phyloP scores from a whole-genome alignment of 2,888 invertebrate genomes.

The Onthophagus sagittarius region DNA sequence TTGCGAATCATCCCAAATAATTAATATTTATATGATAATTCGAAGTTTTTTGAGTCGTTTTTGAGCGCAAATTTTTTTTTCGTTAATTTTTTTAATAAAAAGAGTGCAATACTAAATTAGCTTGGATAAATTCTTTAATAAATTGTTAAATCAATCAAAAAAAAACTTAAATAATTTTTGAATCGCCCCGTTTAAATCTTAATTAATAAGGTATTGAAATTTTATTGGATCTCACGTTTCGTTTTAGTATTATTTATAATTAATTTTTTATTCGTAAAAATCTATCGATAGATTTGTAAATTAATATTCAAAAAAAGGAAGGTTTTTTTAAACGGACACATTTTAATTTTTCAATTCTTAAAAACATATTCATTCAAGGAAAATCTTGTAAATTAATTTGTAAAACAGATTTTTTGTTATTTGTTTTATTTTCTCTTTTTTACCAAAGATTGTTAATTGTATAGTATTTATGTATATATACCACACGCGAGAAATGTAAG shows the following conservation, averaged over 20 bases:
- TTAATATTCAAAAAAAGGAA: not conserved
- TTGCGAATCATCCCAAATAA: no score
- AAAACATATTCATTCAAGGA: not conserved
- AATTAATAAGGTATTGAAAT: conserved; percentile 9
- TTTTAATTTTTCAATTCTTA: conserved; percentile 1
- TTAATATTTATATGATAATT: not conserved
- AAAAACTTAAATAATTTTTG: not conserved
- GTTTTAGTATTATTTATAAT: conserved; percentile 6
- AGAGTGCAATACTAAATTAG: not conserved
- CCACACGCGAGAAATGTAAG: conserved; percentile 19
- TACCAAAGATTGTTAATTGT: conserved; percentile 49
- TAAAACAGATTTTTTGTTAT: conserved; percentile 26
- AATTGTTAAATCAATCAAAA: no score
- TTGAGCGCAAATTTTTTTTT: no score
- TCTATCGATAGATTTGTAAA: not conserved
- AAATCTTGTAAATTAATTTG: conserved; percentile 17
- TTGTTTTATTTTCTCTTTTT: conserved; percentile 33
- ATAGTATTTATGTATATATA: conserved; percentile 46
- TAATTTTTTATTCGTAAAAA: not conserved
- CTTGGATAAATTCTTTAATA: not conserved
- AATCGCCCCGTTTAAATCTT: not conserved
- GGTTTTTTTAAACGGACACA: not conserved
- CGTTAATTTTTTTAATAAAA: not conserved
- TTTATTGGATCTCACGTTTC: conserved; percentile 3
- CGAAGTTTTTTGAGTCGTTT: not conserved